Percentiles rank a stretch among this genome's conserved stretches.
These are phyloP conservation scores for Crotalus tigris DNA, from an alignment of 2,113 vertebrate genomes.

Conservation along the genomic window DNA sequence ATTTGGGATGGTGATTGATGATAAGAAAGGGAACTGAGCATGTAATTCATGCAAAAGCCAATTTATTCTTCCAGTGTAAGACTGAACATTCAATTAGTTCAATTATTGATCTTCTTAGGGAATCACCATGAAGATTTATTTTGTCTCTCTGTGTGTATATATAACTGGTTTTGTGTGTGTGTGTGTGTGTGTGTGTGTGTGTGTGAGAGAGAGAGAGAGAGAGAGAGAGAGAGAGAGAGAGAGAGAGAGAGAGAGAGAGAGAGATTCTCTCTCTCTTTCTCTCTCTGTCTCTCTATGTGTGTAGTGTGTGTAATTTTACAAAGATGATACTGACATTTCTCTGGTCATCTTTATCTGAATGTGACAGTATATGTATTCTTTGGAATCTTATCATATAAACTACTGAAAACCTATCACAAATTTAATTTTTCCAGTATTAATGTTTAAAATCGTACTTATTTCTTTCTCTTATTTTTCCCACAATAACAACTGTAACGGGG, in stretches of 20 bases:
- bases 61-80: conserved; percentile 6
- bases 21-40: background rate
- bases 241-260: too few species aligned
- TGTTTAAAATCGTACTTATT: background rate
- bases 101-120: conserved; percentile 11
- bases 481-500: background rate
- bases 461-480: background rate
- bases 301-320: background rate
- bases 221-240: too few species aligned
- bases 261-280: background rate
- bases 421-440: background rate
- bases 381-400: background rate
- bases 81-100: conserved; percentile 20
- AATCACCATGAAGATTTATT: conserved; percentile 15
- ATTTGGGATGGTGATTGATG: background rate
- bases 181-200: background rate
- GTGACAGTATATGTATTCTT: background rate
- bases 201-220: too few species aligned
- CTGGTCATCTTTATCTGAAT: background rate
- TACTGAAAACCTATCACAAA: background rate
- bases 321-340: background rate
- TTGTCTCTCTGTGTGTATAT: background rate
- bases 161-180: background rate
- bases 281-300: background rate
- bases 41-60: conserved; percentile 17